Percentiles rank a stretch among this genome's conserved stretches.
Evolutionary conservation across 2,888 invertebrate species (phyloP).

Genomic region (Tetropium fuscum): DNA sequence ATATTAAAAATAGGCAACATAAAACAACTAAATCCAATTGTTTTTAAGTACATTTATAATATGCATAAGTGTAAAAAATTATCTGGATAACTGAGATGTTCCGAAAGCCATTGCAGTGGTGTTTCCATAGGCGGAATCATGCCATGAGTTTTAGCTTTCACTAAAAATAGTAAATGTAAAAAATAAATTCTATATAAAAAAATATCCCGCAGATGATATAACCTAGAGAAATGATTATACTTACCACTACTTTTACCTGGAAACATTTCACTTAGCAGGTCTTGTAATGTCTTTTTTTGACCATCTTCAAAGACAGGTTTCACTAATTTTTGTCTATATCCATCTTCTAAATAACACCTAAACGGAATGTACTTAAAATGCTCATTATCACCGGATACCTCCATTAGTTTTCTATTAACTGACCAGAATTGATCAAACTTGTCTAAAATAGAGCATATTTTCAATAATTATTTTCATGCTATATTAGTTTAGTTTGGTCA

Average conservation of each 20-base stretch:
- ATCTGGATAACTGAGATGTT: conserved; percentile 98
- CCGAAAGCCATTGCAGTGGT: conserved; percentile 96
- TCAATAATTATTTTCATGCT: too few relatives aligned
- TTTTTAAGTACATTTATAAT: conserved; percentile 31
- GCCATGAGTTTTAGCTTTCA: conserved; percentile 88
- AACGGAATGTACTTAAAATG: conserved; percentile 92
- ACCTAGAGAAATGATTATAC: conserved; percentile 24
- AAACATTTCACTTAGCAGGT: conserved; percentile 78
- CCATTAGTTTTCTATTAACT: conserved; percentile 96
- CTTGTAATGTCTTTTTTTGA: conserved; percentile 76
- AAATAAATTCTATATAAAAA: conserved; percentile 26
- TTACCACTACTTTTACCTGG: conserved; percentile 70
- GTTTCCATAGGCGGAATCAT: conserved; percentile 88
- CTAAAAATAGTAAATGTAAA: conserved; percentile 63
- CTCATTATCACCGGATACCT: conserved; percentile 81
- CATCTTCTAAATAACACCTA: conserved; percentile 81
- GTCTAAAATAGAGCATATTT: conserved; percentile 74
- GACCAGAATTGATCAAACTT: conserved; percentile 99
- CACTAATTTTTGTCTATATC: conserved; percentile 80
- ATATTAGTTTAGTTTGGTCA: too few relatives aligned
- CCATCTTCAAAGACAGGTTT: conserved; percentile 83
- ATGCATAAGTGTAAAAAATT: conserved; percentile 95
- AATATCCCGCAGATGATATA: conserved; percentile 17
- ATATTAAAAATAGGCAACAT: background rate
- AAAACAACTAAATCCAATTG: background rate